A percentile compares a stretch with the other conserved stretches of the same genome.
Conservation (phyloP, 2,113 vertebrate genomes). For the Lipotes vexillifer region DNA sequence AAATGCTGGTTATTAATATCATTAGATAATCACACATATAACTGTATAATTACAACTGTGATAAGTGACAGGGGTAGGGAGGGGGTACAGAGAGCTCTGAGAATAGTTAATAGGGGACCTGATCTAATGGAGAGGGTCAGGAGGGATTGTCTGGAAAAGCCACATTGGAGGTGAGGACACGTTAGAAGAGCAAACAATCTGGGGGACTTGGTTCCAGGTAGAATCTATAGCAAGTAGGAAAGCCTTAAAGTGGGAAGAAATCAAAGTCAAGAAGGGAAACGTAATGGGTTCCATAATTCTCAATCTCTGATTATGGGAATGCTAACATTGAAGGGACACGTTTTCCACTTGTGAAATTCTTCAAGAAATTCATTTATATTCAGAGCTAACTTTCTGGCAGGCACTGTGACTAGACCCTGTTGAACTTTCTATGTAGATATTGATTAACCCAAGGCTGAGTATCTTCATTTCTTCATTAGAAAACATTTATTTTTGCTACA, state of each 20-base stretch:
- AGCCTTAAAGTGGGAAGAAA: background rate
- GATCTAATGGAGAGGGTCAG: background rate
- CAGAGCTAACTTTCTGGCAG: background rate
- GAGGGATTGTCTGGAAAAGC: background rate
- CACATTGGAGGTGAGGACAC: background rate
- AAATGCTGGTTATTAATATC: slow-evolving; percentile 34
- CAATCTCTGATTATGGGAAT: background rate
- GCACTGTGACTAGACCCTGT: background rate
- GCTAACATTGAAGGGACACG: background rate
- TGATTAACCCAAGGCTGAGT: background rate
- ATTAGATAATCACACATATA: slow-evolving; percentile 46
- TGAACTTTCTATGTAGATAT: background rate
- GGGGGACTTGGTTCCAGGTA: background rate
- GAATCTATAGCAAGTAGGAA: background rate
- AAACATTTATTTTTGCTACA: background rate
- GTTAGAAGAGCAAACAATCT: background rate
- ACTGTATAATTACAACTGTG: slow-evolving; percentile 4
- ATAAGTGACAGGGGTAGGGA: background rate
- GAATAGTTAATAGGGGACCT: background rate
- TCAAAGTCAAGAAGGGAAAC: background rate
- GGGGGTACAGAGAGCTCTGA: background rate
- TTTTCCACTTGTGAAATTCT: background rate
- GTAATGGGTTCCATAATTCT: accelerated
- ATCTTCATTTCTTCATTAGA: too few species aligned
- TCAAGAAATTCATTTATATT: background rate